Conservation (phyloP, 1,140 invertebrate species). For the Calephelis virginiensis region DNA sequence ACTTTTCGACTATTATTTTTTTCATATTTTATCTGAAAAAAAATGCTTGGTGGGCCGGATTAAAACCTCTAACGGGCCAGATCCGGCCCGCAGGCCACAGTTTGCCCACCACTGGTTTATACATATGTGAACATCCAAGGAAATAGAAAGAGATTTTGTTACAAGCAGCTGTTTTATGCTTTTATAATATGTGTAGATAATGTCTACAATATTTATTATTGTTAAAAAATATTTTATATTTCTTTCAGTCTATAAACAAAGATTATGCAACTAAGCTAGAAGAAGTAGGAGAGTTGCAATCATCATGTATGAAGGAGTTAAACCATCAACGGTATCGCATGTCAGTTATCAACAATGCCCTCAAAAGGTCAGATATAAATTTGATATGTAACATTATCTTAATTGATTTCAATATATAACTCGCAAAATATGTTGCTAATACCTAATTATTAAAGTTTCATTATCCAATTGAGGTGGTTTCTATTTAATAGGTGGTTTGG, state of each 20-base stretch:
- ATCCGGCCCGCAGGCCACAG: too few species aligned
- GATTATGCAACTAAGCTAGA: slow-evolving; percentile 91
- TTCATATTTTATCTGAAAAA: too few species aligned
- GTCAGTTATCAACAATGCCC: slow-evolving; percentile 86
- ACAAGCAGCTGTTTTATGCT: too few species aligned
- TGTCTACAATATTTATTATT: background rate
- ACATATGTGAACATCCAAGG: too few species aligned
- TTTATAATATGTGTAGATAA: too few species aligned
- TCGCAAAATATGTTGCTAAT: background rate
- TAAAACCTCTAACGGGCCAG: too few species aligned
- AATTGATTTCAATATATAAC: background rate
- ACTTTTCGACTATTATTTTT: too few species aligned
- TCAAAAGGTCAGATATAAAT: slow-evolving; percentile 85
- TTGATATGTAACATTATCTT: slow-evolving; percentile 16
- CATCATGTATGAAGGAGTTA: slow-evolving; percentile 92
- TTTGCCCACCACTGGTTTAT: too few species aligned
- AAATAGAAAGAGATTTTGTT: too few species aligned
- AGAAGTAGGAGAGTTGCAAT: slow-evolving; percentile 89
- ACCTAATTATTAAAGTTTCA: background rate
- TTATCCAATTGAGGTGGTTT: too few species aligned
- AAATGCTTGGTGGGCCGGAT: too few species aligned
- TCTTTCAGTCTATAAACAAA: slow-evolving; percentile 86
- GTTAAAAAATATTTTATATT: slow-evolving; percentile 1
- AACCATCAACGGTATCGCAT: slow-evolving; percentile 94
- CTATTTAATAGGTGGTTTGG: too few species aligned